Evolutionary conservation across 1,140 invertebrate species (phyloP).

Genomic region (Diabrotica undecimpunctata): DNA sequence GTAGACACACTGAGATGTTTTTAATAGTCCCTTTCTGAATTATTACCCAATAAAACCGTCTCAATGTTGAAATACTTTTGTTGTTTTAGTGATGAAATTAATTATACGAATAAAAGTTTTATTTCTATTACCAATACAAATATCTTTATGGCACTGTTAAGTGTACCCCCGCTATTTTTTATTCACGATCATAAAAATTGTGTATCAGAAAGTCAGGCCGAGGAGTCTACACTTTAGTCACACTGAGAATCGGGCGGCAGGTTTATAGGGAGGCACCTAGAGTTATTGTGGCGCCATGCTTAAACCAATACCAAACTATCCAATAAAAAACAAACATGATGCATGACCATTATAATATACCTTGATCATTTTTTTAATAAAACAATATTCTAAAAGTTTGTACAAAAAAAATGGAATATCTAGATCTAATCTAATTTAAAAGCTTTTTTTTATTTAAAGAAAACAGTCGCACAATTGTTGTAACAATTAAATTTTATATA

Average conservation of each 20-base stretch:
- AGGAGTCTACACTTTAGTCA: not conserved
- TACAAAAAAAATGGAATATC: no score
- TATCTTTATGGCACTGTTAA: slow-evolving; percentile 8
- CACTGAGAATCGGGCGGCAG: not conserved
- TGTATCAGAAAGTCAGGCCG: not conserved
- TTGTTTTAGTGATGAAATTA: slow-evolving; percentile 23
- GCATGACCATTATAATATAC: no score
- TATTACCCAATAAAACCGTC: slow-evolving; percentile 25
- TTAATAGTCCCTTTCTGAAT: slow-evolving; percentile 21
- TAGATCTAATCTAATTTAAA: no score
- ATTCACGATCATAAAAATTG: slow-evolving; percentile 7
- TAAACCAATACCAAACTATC: not conserved
- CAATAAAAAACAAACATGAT: no score
- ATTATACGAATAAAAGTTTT: slow-evolving; percentile 24
- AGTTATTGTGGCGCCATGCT: not conserved
- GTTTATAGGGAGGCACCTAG: not conserved
- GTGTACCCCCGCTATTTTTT: slow-evolving; percentile 15
- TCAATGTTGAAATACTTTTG: slow-evolving; percentile 25
- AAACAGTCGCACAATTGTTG: no score
- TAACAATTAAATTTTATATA: no score
- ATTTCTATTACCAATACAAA: slow-evolving; percentile 17
- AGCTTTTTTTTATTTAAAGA: no score
- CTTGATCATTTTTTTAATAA: no score
- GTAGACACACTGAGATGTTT: slow-evolving; percentile 17
- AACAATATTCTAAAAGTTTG: no score